Conservation (phyloP, 2,888 invertebrate species). For the Tetragonisca angustula region DNA sequence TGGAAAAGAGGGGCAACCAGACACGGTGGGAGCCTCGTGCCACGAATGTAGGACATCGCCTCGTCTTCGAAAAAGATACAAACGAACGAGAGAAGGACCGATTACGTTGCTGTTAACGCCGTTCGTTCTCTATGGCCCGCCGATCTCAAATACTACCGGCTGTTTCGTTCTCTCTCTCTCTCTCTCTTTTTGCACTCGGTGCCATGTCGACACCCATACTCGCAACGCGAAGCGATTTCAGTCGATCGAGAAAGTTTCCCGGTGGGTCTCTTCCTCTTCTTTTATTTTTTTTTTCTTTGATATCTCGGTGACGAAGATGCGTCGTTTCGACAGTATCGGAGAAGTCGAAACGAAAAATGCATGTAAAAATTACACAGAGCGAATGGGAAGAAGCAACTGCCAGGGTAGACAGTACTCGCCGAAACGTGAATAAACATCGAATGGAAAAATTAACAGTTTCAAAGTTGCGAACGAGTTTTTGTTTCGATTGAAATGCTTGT, state of each 20-base stretch:
- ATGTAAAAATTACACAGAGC: too few species aligned
- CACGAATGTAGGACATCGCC: constrained; percentile 77
- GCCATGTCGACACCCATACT: constrained; percentile 32
- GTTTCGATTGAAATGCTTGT: too few species aligned
- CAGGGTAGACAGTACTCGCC: too few species aligned
- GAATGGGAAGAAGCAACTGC: too few species aligned
- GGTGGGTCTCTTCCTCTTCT: background rate
- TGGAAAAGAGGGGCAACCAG: constrained; percentile 67
- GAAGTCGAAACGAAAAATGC: too few species aligned
- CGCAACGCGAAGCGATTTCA: constrained; percentile 36
- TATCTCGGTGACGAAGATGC: background rate
- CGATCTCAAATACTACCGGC: constrained; percentile 45
- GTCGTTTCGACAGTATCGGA: background rate
- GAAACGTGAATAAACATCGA: too few species aligned
- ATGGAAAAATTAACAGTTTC: too few species aligned
- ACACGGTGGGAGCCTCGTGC: constrained; percentile 72
- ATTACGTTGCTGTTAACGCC: constrained; percentile 62
- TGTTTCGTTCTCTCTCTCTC: background rate
- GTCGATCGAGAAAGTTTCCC: constrained; percentile 45
- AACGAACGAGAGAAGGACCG: constrained; percentile 53
- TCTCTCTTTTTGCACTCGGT: constrained; percentile 31
- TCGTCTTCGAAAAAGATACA: constrained; percentile 72
- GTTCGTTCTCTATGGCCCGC: constrained; percentile 56
- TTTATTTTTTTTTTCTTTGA: background rate
- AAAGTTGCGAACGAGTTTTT: too few species aligned